A percentile compares a stretch with the other conserved stretches of the same genome.
Conservation (phyloP, 2,888 invertebrate species). For the Catonia carolina region DNA sequence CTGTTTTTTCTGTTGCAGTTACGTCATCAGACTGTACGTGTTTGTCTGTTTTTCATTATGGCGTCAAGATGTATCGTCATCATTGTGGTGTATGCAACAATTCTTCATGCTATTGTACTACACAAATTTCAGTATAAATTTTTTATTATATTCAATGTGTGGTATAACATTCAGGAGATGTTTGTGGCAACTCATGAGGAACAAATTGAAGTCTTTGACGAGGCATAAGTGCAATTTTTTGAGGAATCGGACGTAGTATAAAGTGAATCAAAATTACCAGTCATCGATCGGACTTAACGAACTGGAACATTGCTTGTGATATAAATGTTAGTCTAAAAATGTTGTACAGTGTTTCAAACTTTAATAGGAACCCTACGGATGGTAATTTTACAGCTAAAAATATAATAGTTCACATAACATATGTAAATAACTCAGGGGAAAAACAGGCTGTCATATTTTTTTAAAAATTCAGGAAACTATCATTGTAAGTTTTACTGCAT, state of each 20-base stretch:
- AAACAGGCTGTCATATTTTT: too few species aligned
- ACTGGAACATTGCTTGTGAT: too few species aligned
- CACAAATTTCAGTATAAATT: conserved; percentile 59
- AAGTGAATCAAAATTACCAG: too few species aligned
- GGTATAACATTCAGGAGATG: conserved; percentile 53
- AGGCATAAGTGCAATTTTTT: conserved; percentile 15
- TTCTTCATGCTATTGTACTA: conserved; percentile 57
- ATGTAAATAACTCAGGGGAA: too few species aligned
- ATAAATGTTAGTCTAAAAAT: too few species aligned
- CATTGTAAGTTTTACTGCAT: too few species aligned
- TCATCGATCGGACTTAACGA: too few species aligned
- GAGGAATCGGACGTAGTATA: not conserved
- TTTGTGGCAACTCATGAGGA: conserved; percentile 48
- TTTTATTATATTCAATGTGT: conserved; percentile 56
- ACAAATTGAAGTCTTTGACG: conserved; percentile 43
- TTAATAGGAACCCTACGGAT: too few species aligned
- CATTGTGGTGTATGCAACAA: conserved; percentile 51
- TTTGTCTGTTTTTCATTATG: conserved; percentile 47
- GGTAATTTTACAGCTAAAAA: too few species aligned
- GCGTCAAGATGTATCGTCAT: conserved; percentile 42
- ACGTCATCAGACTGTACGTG: conserved; percentile 48
- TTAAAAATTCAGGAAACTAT: too few species aligned
- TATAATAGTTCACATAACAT: too few species aligned
- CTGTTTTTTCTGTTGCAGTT: conserved; percentile 43
- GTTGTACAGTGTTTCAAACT: too few species aligned